Evolutionary conservation across 2,797 vertebrate species (phyloP).

Genomic region (Trachurus trachurus): DNA sequence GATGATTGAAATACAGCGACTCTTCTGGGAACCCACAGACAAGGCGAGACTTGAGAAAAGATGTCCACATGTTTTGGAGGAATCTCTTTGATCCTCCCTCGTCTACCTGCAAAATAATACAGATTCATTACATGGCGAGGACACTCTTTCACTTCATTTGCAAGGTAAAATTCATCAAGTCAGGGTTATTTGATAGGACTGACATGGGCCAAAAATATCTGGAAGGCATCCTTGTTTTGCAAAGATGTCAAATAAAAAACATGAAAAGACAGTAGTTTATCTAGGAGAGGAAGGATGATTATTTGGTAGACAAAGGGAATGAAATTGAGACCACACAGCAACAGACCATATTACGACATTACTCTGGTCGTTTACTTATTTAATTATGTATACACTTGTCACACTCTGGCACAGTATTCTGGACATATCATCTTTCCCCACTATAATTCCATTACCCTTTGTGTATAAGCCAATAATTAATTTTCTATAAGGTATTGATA

Average conservation of each 20-base stretch:
- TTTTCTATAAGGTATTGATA: neutral
- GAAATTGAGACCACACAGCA: neutral
- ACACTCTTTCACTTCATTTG: conserved; percentile 1
- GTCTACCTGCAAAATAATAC: conserved; percentile 78
- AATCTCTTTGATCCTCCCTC: conserved; percentile 84
- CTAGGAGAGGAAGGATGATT: neutral
- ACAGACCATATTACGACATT: conserved; percentile 1
- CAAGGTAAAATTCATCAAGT: neutral
- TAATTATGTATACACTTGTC: neutral
- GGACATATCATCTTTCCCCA: neutral
- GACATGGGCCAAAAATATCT: neutral
- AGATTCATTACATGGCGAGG: neutral
- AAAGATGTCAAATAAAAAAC: conserved; percentile 3
- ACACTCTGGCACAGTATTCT: neutral
- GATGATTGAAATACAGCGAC: conserved; percentile 85
- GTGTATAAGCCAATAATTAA: neutral
- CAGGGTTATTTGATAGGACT: conserved; percentile 23
- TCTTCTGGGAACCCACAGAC: conserved; percentile 85
- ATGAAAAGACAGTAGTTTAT: neutral
- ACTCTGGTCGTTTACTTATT: neutral
- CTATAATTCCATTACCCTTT: neutral
- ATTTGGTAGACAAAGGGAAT: neutral
- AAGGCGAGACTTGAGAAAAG: conserved; percentile 87
- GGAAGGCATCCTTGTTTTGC: conserved; percentile 10
- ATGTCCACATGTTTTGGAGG: conserved; percentile 86